Base-by-base conservation (phyloP, 2,888 invertebrate species). In the Synergus gifuensis region DNA sequence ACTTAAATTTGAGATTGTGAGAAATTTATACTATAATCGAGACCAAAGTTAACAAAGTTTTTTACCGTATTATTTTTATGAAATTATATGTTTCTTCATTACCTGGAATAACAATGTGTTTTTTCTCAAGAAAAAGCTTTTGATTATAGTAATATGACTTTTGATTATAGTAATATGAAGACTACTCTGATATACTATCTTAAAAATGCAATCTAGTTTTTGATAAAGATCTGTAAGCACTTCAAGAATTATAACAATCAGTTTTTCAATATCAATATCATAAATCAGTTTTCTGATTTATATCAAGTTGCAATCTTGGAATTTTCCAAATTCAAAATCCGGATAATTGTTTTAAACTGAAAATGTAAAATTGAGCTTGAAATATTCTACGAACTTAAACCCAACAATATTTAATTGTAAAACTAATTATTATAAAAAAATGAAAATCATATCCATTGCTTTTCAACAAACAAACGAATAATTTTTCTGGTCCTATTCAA, bases 401-500 rank as follows among this genome's bases (percentile, higher is more conserved):
- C n/a, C n/a, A 9, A n/a, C 7, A 42, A 9, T n/a, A 3, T n/a
- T 54, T n/a, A 54, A 16, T 40, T 63, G 36, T 0, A 16, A 40
- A 63, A 40, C 36, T 63, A 28, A 28, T 67, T 67, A 7, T 40
- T 7, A 5, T 22, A 46, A 18, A 18, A 3, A 12, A 11, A 22
- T n/a, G 8, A 12, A 12, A n/a, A 22, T 69, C 28, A 73, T 0
- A 73, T 73, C 73, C 73, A 73, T 0, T 40, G 11, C 16, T 36
- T 54, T 8, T 73, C 73, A 0, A 73, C 28, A 54, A 73, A 73
- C 11, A 49, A 16, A 4, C n/a, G 11, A 40, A 58, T 1, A n/a
- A 73, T 36, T 73, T 73, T 49, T n/a, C 73, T 49, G 12, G 54
- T 36, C 54, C 73, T 54, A 4, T 36, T n/a, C 16, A n/a, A 73